These are phyloP conservation scores for Mnemiopsis leidyi DNA, from an alignment of 37 sponge, comb jelly and placozoan genomes.

Conservation along the genomic window DNA sequence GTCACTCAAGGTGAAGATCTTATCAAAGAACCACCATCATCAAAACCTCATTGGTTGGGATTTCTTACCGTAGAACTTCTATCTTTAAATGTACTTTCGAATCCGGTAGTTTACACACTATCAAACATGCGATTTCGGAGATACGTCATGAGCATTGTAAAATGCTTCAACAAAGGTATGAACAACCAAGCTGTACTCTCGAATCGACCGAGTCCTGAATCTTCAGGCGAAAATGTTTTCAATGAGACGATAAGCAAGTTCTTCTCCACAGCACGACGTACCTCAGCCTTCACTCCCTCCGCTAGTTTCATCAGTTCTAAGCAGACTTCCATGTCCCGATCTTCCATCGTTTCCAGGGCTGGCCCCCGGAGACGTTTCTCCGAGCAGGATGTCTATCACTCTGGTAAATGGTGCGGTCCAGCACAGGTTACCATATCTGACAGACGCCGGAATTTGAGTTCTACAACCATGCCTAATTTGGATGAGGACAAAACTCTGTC, in stretches of 20 bases:
- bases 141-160: neutral
- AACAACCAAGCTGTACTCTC: neutral
- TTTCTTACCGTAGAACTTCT: neutral
- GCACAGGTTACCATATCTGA: neutral
- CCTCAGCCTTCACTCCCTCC: neutral
- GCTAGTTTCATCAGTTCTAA: neutral
- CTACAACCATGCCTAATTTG: constrained; percentile 5
- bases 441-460: neutral
- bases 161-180: neutral
- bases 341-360: neutral
- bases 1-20: neutral
- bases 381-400: neutral
- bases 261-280: neutral
- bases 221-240: constrained; percentile 24
- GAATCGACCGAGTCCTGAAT: neutral
- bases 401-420: neutral
- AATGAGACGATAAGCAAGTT: constrained; percentile 64
- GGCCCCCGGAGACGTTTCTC: neutral
- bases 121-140: constrained; percentile 2
- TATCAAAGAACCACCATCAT: neutral
- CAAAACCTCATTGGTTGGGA: neutral
- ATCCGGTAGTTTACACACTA: constrained; percentile 27
- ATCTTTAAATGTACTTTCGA: constrained; percentile 28
- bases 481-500: neutral
- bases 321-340: neutral